Conservation (phyloP, 2,797 vertebrate genomes). For the Enteromius anoplus region DNA sequence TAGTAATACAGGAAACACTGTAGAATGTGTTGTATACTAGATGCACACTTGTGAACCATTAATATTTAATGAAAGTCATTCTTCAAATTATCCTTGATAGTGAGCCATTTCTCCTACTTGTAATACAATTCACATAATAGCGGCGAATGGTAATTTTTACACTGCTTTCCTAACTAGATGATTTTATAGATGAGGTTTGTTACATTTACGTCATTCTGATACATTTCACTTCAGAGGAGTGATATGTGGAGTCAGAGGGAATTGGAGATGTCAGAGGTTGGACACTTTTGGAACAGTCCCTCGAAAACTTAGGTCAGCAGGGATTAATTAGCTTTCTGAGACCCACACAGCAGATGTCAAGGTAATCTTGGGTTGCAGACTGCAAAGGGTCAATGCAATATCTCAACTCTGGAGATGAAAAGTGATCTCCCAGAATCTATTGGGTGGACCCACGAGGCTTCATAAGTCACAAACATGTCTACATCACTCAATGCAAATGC, state of each 20-base stretch:
- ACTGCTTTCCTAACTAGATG: neutral
- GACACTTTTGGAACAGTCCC: constrained; percentile 70
- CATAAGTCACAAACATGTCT: constrained; percentile 64
- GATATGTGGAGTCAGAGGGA: constrained; percentile 45
- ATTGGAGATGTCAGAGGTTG: constrained; percentile 63
- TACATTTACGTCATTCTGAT: constrained; percentile 7
- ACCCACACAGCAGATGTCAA: constrained; percentile 78
- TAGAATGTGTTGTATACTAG: neutral
- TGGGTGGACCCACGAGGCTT: constrained; percentile 50
- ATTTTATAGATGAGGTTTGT: neutral
- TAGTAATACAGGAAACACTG: neutral
- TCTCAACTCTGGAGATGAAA: constrained; percentile 68
- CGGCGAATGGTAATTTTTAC: neutral
- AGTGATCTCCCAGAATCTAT: constrained; percentile 63
- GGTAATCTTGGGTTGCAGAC: constrained; percentile 76
- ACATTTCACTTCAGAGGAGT: constrained; percentile 33
- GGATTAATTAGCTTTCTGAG: constrained; percentile 84
- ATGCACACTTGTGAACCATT: neutral
- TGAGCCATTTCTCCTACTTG: neutral
- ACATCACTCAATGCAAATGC: constrained; percentile 54
- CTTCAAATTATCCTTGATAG: neutral
- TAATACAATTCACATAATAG: constrained; percentile 3
- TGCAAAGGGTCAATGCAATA: constrained; percentile 79
- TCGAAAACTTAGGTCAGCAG: constrained; percentile 75
- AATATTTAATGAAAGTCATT: neutral